A percentile compares a stretch with the other conserved stretches of the same genome.
Evolutionary conservation across 2,113 vertebrate genomes (phyloP).

Genomic region (Callipepla californica): DNA sequence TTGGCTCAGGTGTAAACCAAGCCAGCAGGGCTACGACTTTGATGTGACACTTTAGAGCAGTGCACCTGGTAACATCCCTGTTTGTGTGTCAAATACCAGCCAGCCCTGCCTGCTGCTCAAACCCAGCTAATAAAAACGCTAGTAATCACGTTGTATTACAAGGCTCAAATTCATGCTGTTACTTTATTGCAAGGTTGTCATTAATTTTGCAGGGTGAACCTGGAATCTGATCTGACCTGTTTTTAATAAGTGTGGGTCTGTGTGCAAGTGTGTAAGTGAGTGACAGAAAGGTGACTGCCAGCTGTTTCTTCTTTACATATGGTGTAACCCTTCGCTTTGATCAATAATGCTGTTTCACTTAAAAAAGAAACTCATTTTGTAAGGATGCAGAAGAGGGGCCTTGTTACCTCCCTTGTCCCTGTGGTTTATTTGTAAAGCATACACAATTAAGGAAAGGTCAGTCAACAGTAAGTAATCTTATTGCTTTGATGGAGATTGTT

Average conservation of each 20-base stretch:
- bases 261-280: slow-evolving; percentile 51
- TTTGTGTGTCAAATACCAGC: slow-evolving; percentile 81
- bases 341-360: slow-evolving; percentile 75
- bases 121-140: slow-evolving; percentile 76
- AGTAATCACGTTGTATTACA: slow-evolving; percentile 81
- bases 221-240: slow-evolving; percentile 81
- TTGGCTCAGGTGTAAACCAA: slow-evolving; percentile 96
- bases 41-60: slow-evolving; percentile 82
- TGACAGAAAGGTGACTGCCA: slow-evolving; percentile 75
- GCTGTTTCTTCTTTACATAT: slow-evolving; percentile 73
- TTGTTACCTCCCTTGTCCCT: not conserved
- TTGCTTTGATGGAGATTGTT: not conserved
- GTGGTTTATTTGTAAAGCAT: slow-evolving; percentile 57
- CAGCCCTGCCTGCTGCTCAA: slow-evolving; percentile 77
- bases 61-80: slow-evolving; percentile 76
- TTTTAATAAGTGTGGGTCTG: slow-evolving; percentile 73
- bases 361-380: slow-evolving; percentile 70
- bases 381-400: slow-evolving; percentile 42
- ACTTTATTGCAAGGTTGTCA: slow-evolving; percentile 80
- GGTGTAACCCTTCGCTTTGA: slow-evolving; percentile 75
- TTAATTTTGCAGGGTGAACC: slow-evolving; percentile 88
- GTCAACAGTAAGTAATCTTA: slow-evolving; percentile 35
- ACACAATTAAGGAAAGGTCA: slow-evolving; percentile 70
- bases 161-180: slow-evolving; percentile 79
- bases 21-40: slow-evolving; percentile 88